Percentiles rank a stretch among this genome's conserved stretches.
Evolutionary conservation across 2,888 invertebrate genomes (phyloP).

Genomic region (Tortricodes alternella): DNA sequence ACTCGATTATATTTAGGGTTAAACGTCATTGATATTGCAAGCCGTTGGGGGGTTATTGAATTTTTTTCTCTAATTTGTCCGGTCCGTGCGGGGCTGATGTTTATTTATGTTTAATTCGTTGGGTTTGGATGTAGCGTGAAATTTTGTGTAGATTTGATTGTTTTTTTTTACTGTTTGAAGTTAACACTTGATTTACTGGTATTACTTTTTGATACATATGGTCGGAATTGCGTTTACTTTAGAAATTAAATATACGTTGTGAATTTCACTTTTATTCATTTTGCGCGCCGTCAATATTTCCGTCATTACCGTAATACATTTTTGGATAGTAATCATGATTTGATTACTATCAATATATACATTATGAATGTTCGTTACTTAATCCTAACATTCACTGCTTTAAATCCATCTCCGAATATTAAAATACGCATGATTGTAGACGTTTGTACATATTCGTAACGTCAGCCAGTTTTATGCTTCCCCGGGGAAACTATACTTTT

Average conservation of each 20-base stretch:
- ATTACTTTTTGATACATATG: no score
- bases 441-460: neutral
- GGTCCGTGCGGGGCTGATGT: conserved; percentile 63
- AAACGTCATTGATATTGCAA: conserved; percentile 81
- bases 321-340: no score
- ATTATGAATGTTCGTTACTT: no score
- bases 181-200: no score
- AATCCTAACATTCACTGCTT: neutral
- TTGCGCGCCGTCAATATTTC: no score
- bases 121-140: conserved; percentile 44
- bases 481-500: conserved; percentile 9
- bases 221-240: no score
- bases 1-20: conserved; percentile 82
- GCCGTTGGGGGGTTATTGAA: conserved; percentile 71
- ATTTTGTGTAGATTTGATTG: conserved; percentile 18
- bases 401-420: conserved; percentile 4
- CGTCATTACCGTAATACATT: no score
- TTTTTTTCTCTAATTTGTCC: conserved; percentile 76
- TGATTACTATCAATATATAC: no score
- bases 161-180: neutral
- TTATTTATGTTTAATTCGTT: conserved; percentile 62
- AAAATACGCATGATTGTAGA: conserved; percentile 13
- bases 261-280: no score
- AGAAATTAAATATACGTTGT: no score
- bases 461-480: conserved; percentile 8